Evolutionary conservation across 2,888 invertebrate genomes (phyloP).

Genomic region (Bursaphelenchus okinawaensis): DNA sequence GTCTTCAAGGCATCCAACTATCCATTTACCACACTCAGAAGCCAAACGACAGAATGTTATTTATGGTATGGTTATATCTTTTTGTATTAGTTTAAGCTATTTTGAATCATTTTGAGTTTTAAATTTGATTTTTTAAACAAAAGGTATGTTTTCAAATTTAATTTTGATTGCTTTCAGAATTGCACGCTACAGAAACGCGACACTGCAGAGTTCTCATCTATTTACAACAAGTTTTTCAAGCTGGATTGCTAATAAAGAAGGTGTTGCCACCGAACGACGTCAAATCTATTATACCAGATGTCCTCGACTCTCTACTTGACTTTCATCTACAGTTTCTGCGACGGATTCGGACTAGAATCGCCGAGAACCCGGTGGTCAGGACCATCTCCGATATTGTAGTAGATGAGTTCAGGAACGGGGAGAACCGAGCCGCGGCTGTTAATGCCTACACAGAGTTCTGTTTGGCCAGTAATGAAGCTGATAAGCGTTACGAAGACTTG

Average conservation of each 20-base stretch:
- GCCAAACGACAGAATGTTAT: constrained; percentile 27
- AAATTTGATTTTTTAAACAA: neutral
- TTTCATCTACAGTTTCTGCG: constrained; percentile 51
- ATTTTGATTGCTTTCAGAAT: constrained; percentile 23
- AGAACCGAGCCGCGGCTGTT: constrained; percentile 22
- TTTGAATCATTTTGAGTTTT: neutral
- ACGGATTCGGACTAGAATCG: constrained; percentile 34
- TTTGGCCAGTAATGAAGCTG: constrained; percentile 22
- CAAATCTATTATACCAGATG: constrained; percentile 40
- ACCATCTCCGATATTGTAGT: constrained; percentile 49
- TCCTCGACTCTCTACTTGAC: constrained; percentile 48
- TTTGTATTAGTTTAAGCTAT: neutral
- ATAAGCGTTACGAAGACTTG: constrained; percentile 14
- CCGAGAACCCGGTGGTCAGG: constrained; percentile 32
- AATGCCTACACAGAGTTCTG: constrained; percentile 33
- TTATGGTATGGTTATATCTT: constrained; percentile 17
- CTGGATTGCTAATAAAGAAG: constrained; percentile 20
- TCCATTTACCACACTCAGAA: constrained; percentile 19
- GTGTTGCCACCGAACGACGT: constrained; percentile 25
- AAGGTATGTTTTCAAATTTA: too few species aligned
- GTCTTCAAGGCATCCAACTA: constrained; percentile 21
- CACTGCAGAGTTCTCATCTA: constrained; percentile 35
- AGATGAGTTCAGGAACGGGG: constrained; percentile 24
- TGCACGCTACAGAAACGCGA: constrained; percentile 31
- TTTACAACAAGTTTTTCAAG: constrained; percentile 36